These are phyloP conservation scores for Rhagonycha fulva DNA, from an alignment of 2,888 invertebrate genomes.

Conservation along the genomic window DNA sequence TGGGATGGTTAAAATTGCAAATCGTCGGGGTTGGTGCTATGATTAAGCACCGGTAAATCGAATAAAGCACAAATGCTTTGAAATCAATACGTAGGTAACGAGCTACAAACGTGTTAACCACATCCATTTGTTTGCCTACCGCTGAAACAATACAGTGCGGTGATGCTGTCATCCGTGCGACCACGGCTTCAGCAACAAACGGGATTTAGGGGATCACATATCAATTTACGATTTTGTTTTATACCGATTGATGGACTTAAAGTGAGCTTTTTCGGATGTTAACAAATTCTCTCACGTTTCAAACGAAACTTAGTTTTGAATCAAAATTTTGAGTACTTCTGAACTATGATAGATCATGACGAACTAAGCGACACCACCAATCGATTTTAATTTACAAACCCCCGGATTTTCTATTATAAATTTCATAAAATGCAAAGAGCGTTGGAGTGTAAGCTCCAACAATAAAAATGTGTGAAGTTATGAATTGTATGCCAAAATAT, in stretches of 20 bases:
- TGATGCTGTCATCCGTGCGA: conserved; percentile 47
- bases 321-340: not conserved
- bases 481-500: not conserved
- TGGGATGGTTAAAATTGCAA: not conserved
- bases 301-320: not conserved
- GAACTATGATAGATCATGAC: not conserved
- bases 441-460: not conserved
- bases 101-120: conserved; percentile 57
- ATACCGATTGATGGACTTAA: conserved; percentile 10
- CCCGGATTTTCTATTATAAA: too few relatives aligned
- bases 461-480: not conserved
- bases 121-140: conserved; percentile 57
- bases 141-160: conserved; percentile 56
- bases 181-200: conserved; percentile 38
- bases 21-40: conserved; percentile 31
- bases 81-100: conserved; percentile 54
- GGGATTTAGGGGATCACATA: conserved; percentile 38
- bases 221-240: conserved; percentile 33
- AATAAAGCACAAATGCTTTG: conserved; percentile 50
- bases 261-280: not conserved
- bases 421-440: not conserved
- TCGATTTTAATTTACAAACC: too few relatives aligned
- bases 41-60: conserved; percentile 54
- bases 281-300: not conserved
- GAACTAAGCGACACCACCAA: too few relatives aligned